Evolutionary conservation across 2,113 vertebrate species (phyloP).

Genomic region (Petroica traversi): DNA sequence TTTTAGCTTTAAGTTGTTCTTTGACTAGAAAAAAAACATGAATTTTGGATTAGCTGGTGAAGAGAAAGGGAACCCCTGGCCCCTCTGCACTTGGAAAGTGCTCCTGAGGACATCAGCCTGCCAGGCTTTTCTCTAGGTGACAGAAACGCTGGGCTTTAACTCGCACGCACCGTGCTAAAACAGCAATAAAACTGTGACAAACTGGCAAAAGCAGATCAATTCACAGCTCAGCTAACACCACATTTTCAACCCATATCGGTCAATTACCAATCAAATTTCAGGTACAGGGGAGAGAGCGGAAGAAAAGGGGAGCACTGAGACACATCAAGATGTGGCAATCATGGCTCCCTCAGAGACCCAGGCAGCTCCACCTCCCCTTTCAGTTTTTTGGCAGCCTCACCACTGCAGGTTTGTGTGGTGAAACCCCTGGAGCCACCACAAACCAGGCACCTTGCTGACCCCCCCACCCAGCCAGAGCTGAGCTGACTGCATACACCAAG

Average conservation of each 20-base stretch:
- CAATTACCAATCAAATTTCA: conserved; percentile 37
- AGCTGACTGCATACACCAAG: too few species aligned
- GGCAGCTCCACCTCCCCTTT: background rate
- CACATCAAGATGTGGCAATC: background rate
- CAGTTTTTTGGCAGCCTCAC: background rate
- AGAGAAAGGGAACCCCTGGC: background rate
- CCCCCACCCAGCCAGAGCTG: background rate
- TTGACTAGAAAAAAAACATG: background rate
- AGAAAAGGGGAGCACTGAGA: background rate
- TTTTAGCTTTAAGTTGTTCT: background rate
- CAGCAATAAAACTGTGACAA: conserved; percentile 41
- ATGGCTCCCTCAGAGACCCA: fast-evolving
- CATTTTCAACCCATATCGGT: conserved; percentile 27
- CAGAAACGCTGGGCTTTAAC: background rate
- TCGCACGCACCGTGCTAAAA: background rate
- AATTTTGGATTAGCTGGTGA: background rate
- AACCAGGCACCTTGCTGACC: too few species aligned
- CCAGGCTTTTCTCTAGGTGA: background rate
- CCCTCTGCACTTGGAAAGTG: background rate
- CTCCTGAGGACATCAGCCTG: background rate
- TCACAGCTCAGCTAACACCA: conserved; percentile 44
- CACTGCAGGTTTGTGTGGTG: fast-evolving
- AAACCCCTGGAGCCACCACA: background rate
- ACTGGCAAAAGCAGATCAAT: conserved; percentile 54
- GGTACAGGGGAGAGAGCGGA: background rate